Conservation (phyloP, 2,113 vertebrate genomes). For the Rhadina sibilatrix region DNA sequence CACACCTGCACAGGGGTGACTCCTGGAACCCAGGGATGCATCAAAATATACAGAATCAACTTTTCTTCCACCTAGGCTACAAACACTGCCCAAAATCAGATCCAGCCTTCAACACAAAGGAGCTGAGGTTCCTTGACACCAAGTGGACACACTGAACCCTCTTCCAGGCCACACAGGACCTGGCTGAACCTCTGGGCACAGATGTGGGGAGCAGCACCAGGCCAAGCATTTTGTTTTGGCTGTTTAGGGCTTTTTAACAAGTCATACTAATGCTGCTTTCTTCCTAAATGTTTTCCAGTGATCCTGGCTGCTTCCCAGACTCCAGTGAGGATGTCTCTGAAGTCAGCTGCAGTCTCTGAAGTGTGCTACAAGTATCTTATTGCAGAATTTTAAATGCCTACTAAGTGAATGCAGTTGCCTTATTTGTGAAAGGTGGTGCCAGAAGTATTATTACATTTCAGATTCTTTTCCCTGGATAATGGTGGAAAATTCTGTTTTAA, state of each 20-base stretch:
- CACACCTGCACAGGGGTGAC: too few species aligned
- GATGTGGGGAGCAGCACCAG: not conserved
- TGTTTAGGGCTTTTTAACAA: conserved; percentile 40
- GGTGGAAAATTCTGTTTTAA: conserved; percentile 69
- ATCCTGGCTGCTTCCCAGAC: conserved; percentile 48
- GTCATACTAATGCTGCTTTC: conserved; percentile 44
- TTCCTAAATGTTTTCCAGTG: conserved; percentile 32
- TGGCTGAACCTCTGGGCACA: not conserved
- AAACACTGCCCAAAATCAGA: not conserved
- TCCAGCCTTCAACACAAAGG: not conserved
- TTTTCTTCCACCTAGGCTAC: not conserved
- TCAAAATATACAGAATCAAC: accelerated
- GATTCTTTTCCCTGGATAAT: conserved; percentile 56
- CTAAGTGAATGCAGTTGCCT: conserved; percentile 60
- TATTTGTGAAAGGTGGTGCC: conserved; percentile 70
- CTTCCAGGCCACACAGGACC: not conserved
- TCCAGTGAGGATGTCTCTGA: conserved; percentile 62
- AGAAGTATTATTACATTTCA: conserved; percentile 75
- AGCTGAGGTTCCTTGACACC: not conserved
- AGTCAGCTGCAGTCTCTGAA: conserved; percentile 67
- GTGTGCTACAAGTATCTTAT: conserved; percentile 62
- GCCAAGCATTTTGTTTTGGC: not conserved
- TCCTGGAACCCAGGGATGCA: not conserved
- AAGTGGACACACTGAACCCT: accelerated
- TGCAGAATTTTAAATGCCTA: conserved; percentile 68